These are phyloP conservation scores for Pollenia griseotomentosa DNA, from an alignment of 2,888 invertebrate species.

Conservation along the genomic window DNA sequence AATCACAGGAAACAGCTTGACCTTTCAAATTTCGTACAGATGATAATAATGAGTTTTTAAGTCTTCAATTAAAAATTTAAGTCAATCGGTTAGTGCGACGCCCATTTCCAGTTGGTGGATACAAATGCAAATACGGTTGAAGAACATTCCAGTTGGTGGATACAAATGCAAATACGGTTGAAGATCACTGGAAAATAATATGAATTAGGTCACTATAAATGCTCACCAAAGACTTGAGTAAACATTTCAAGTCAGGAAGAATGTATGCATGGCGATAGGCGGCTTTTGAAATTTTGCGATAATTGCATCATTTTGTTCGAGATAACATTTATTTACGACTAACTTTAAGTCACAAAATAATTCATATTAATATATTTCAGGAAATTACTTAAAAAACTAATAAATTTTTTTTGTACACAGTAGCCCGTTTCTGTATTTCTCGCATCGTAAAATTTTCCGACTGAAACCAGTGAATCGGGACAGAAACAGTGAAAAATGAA, in stretches of 20 bases:
- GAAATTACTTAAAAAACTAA: conserved; percentile 15
- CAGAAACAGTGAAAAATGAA: too few species aligned
- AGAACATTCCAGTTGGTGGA: too few species aligned
- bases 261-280: background rate
- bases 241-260: background rate
- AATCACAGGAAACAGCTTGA: background rate
- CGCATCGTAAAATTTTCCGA: too few species aligned
- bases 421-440: too few species aligned
- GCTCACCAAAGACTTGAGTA: background rate
- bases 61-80: background rate
- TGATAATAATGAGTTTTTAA: conserved; percentile 6
- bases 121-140: conserved; percentile 8
- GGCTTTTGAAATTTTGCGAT: background rate
- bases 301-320: background rate
- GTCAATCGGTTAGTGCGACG: background rate
- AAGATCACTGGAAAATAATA: conserved; percentile 37
- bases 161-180: too few species aligned
- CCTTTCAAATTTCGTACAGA: background rate
- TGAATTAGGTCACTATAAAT: conserved; percentile 17
- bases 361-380: background rate
- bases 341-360: conserved; percentile 17
- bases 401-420: conserved; percentile 10
- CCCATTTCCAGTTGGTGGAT: background rate
- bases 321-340: conserved; percentile 13
- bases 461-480: too few species aligned